Conservation (phyloP, 2,113 vertebrate species). For the Empidonax traillii region DNA sequence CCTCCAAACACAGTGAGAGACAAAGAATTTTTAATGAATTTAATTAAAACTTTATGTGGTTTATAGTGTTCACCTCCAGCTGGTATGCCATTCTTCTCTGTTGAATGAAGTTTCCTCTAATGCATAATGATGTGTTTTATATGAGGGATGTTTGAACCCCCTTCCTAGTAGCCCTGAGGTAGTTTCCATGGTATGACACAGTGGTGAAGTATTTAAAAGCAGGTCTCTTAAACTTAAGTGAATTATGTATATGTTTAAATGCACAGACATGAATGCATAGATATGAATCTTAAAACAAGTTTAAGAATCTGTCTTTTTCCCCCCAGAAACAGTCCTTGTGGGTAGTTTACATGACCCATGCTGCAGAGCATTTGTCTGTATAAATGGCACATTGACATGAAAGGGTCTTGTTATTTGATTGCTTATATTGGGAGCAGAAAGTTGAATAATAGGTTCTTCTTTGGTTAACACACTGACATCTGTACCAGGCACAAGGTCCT, state of each 20-base stretch:
- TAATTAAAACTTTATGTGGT: constrained; percentile 79
- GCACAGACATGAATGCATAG: constrained; percentile 41
- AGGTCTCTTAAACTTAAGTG: constrained; percentile 48
- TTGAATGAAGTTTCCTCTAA: constrained; percentile 71
- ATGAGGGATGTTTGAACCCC: constrained; percentile 66
- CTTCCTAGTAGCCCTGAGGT: constrained; percentile 69
- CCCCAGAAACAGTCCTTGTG: background rate
- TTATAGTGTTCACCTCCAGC: constrained; percentile 70
- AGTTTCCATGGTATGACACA: constrained; percentile 71
- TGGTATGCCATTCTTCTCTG: constrained; percentile 64
- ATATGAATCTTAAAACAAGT: constrained; percentile 52
- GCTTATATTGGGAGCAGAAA: background rate
- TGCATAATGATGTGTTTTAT: constrained; percentile 72
- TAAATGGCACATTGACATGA: background rate
- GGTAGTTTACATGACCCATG: background rate
- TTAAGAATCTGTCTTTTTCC: background rate
- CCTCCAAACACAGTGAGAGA: constrained; percentile 71
- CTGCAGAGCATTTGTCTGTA: background rate
- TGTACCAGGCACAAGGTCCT: background rate
- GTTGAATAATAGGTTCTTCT: background rate
- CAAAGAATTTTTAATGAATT: constrained; percentile 77
- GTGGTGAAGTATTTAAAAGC: constrained; percentile 65
- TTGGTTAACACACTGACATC: constrained; percentile 22
- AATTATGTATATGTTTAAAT: constrained; percentile 58
- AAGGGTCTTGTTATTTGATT: background rate